These are phyloP conservation scores for Drosophila parabipectinata DNA, from an alignment of 1,140 invertebrate genomes.

Conservation along the genomic window DNA sequence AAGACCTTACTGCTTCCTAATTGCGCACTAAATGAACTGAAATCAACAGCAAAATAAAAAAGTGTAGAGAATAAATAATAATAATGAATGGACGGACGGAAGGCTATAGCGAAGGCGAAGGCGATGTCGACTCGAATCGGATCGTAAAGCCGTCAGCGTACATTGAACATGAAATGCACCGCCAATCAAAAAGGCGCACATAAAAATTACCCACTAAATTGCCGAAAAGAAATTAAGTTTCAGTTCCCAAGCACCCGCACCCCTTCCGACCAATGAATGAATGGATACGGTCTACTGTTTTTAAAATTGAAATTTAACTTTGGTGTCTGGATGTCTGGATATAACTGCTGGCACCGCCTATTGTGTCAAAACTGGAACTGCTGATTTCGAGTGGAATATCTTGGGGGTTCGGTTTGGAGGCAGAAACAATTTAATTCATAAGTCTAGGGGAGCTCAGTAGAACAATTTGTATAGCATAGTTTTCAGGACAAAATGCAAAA, in stretches of 20 bases:
- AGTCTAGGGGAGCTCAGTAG: conserved; percentile 41
- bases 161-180: conserved; percentile 70
- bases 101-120: conserved; percentile 33
- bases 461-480: conserved; percentile 29
- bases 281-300: conserved; percentile 21
- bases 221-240: conserved; percentile 68
- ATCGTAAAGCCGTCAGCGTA: conserved; percentile 49
- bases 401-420: not conserved
- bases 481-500: conserved; percentile 4
- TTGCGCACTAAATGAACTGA: conserved; percentile 75
- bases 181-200: conserved; percentile 80
- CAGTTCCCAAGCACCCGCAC: conserved; percentile 10
- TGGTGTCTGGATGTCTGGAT: conserved; percentile 4
- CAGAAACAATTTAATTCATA: conserved; percentile 66
- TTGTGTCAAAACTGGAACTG: conserved; percentile 75
- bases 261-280: conserved; percentile 24
- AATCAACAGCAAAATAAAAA: conserved; percentile 37
- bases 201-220: conserved; percentile 73
- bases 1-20: conserved; percentile 73
- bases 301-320: conserved; percentile 46
- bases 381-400: conserved; percentile 60
- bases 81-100: conserved; percentile 66
- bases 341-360: conserved; percentile 57
- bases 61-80: conserved; percentile 53
- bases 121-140: conserved; percentile 44